Conservation (phyloP, 2,888 invertebrate genomes). For the Eupeodes luniger region DNA sequence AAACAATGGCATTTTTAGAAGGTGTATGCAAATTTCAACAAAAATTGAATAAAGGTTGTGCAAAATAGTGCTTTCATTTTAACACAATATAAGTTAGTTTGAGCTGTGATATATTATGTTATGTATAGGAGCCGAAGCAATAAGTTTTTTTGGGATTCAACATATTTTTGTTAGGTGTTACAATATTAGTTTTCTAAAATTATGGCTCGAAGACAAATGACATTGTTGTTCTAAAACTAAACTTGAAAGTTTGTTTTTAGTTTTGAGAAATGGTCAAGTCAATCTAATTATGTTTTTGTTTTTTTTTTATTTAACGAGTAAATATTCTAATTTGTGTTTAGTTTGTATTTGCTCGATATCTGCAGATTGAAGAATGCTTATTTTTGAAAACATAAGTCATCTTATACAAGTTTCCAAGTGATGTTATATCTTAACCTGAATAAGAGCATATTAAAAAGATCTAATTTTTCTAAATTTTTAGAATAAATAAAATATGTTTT, state of each 20-base stretch:
- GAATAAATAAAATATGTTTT: constrained; percentile 12
- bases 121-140: not conserved
- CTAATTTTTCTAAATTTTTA: constrained; percentile 23
- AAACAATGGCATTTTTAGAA: not conserved
- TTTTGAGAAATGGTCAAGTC: constrained; percentile 6
- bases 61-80: not conserved
- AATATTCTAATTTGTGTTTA: not conserved
- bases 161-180: constrained; percentile 2
- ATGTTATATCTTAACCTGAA: constrained; percentile 22
- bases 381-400: constrained; percentile 43
- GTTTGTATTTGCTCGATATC: not conserved
- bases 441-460: not conserved
- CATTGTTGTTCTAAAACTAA: constrained; percentile 31
- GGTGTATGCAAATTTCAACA: not conserved
- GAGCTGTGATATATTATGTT: not conserved
- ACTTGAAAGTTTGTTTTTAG: constrained; percentile 39
- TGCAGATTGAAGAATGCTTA: not conserved
- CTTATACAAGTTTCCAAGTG: not conserved
- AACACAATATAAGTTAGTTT: not conserved
- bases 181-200: not conserved
- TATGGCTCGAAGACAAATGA: constrained; percentile 25
- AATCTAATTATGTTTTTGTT: not conserved
- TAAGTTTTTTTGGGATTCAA: not conserved
- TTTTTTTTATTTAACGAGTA: not conserved
- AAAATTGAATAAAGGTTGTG: not conserved